These are phyloP conservation scores for Lontra canadensis DNA, from an alignment of 2,113 vertebrate species.

Conservation along the genomic window DNA sequence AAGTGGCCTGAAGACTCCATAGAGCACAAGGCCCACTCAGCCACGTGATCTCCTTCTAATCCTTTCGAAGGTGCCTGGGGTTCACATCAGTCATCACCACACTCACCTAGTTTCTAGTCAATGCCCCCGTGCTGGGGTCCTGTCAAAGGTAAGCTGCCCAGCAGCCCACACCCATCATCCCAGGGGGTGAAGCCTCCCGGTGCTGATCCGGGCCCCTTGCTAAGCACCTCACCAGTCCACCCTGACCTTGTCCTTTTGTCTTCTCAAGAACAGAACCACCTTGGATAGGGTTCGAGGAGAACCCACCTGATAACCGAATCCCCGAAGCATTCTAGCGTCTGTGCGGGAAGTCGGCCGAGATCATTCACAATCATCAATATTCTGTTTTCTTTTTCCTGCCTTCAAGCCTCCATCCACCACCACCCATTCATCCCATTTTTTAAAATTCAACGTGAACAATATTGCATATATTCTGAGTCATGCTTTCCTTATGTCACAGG, in stretches of 20 bases:
- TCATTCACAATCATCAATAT: not conserved
- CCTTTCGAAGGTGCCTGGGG: not conserved
- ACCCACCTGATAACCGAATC: not conserved
- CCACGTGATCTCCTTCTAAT: not conserved
- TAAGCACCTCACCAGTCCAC: no score
- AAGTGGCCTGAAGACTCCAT: not conserved
- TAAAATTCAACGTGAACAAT: constrained; percentile 23
- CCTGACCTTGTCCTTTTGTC: not conserved
- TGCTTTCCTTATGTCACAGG: constrained; percentile 28
- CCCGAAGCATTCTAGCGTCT: not conserved
- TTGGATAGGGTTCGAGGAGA: not conserved
- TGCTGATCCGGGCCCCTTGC: not conserved
- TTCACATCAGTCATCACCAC: not conserved
- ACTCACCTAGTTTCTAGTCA: not conserved
- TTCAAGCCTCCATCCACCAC: not conserved
- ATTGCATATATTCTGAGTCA: not conserved
- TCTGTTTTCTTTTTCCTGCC: not conserved
- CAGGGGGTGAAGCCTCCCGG: rapidly evolving
- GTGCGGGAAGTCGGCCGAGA: not conserved
- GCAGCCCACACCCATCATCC: not conserved
- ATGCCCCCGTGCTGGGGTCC: not conserved
- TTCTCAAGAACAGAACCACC: not conserved
- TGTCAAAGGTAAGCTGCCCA: not conserved
- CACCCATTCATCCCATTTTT: constrained; percentile 14
- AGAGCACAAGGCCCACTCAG: not conserved